Base-by-base conservation (phyloP, 2,797 vertebrate species). In the Crossoptilon crossoptilon region DNA sequence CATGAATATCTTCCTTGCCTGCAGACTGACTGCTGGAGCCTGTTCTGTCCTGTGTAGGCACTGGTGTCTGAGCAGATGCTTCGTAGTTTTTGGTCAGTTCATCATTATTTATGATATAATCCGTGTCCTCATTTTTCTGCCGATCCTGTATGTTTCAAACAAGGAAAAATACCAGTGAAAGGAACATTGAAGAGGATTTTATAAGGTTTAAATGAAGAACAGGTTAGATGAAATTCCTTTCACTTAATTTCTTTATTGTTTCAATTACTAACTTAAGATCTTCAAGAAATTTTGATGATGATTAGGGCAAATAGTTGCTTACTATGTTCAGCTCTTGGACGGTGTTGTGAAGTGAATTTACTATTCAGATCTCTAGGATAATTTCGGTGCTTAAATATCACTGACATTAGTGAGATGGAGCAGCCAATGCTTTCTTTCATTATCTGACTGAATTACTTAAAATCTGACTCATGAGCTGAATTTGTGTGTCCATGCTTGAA, bases 1-100 rank as follows among this genome's bases (percentile, higher is more conserved):
- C 98, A 11, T 97, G 93, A 90, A 98, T 96, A 91, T 98, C 98
- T 66, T 98, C 98, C 72, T 94, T 97, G 84, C 88, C 69, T 87
- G 96, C 83, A 91, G 87, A 46, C 73, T 91, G 94, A 7, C 49
- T 66, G 14, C 93, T 66, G 14, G 93, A 94, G 23, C 84, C 73
- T 74, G 84, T 81, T 51, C 31, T 74, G 44, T 60, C 71, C 53
- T 60, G 91, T 1, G 43, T 16, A 29, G 90, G 68, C 31, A 59
- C 72, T 37, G 90, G 53, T 37, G 19, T 15, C 13, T 90, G 91
- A 72, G 79, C 90, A 59, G 95, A 46, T 0, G 72, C 75, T 10
- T 94, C 74, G 64, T 88, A 96, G 8, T 86, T 95, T 91, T 97
- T 91, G 5, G 97, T 96, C 70, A 98, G 14, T 89, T 97, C 95